phyloP scores from a whole-genome alignment of 1,140 invertebrate species.

The Druon quercuslanigerum region DNA sequence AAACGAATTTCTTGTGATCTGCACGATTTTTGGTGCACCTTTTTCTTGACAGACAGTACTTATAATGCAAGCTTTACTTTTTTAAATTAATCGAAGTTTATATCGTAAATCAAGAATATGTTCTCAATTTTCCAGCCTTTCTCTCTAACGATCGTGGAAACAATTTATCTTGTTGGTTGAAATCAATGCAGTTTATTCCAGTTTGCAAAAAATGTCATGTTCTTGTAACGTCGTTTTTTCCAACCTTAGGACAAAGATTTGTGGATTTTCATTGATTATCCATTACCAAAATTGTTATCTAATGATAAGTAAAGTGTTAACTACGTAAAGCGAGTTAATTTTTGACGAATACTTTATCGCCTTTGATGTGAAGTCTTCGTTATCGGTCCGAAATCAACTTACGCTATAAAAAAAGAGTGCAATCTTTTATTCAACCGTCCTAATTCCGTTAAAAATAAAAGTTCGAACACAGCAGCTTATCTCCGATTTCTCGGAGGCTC shows the following conservation, averaged over 20 bases:
- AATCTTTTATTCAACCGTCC: conserved; percentile 25
- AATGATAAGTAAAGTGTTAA: neutral
- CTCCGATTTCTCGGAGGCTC: neutral
- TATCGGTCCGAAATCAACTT: neutral
- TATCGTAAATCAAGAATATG: too few relatives aligned
- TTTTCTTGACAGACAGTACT: too few relatives aligned
- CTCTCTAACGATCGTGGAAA: too few relatives aligned
- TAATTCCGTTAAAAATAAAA: conserved; percentile 7
- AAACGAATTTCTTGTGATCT: conserved; percentile 34
- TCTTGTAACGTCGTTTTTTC: neutral
- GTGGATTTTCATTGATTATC: neutral
- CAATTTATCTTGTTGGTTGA: too few relatives aligned
- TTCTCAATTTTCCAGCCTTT: too few relatives aligned
- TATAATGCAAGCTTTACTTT: too few relatives aligned
- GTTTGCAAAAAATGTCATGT: neutral
- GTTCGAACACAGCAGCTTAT: neutral
- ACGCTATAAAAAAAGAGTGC: conserved; percentile 1
- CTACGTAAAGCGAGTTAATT: neutral
- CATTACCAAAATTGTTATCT: neutral
- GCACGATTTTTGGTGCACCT: conserved; percentile 10
- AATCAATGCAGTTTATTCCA: too few relatives aligned
- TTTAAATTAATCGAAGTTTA: too few relatives aligned
- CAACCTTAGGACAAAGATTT: neutral
- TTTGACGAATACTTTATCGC: neutral
- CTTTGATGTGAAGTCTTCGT: too few relatives aligned